Evolutionary conservation across 2,113 vertebrate genomes (phyloP), one percentile per base, ranked within the genome.

Genomic region (Enhydra lutris): DNA sequence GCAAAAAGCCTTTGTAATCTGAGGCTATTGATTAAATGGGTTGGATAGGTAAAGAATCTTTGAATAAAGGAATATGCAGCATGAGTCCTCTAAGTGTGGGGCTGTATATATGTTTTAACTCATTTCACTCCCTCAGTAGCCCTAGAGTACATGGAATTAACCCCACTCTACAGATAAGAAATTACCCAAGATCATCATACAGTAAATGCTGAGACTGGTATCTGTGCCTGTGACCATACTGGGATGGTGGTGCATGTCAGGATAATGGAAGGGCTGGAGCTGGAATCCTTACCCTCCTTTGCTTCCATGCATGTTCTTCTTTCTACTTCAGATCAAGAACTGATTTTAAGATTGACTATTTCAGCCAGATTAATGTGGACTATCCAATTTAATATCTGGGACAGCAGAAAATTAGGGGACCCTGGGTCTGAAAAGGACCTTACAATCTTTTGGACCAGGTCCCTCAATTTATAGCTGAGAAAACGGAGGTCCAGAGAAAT

Each of bases 211-310:
- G 47, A 65, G 24, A 42, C 24, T 89, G 52, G 17, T 31, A 5
- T 31, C 26, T 52, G 20, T 18, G 20, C 71, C 23, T 50, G 76
- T 34, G 73, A 13, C 20, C 23, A 1, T 15, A 2, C 50, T 47
- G 67, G 12, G 15, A 12, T 7, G 15, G 34, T 2, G 4, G 52
- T 7, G 59, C 12, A 0, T 7, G 61, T 39, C 31, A 2, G 12
- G 42, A 8, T 29, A 0, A 10, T 4, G 7, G 7, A 13, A n/a
- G 29, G 14, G 0, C 76, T 91, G 24, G 42, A 57, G 23, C 26
- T 52, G 31, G 42, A 69, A 21, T 61, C 74, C 8, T 81, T 18
- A 13, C 7, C 80, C 67, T 13, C 29, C 83, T 74, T 50, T 50
- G 59, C 29, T 24, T 86, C 20, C 61, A 31, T 10, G 7, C 8